Base-by-base conservation (phyloP, 2,113 vertebrate genomes). In the Tetrax tetrax region DNA sequence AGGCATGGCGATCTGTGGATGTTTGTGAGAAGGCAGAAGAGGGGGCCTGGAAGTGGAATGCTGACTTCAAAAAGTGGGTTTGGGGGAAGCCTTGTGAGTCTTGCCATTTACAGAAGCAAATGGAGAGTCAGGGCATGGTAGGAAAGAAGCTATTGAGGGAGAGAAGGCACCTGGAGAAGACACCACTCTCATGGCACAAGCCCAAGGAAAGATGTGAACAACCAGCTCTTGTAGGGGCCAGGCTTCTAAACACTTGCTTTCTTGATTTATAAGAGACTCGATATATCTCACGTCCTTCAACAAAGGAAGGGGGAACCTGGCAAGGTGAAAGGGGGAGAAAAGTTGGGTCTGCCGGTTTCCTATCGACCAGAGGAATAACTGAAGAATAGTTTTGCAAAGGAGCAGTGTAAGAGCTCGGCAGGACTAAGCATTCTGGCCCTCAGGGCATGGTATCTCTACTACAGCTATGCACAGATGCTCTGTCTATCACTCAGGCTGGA, bases 381-480 rank as follows among this genome's bases (percentile, higher is more conserved):
- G 45, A 60, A 37, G n/a, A 60, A 28, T 1, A 38, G 17, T 48
- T 87, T 87, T 82, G 11, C 35, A 79, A 79, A 84, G 51, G 25
- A 74, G 48, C 1, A 4, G 48, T 0, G 1, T 38, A 61, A 81
- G 57, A 84, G 21, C 81, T 83, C 45, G 82, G 77, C 47, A 84
- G 61, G 45, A 64, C 27, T 19, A 45, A 91, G 87, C 41, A 5
- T 27, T 77, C 1, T 11, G 23, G 57, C 74, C 89, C 2, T 4
- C 24, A 71, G 75, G 95, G 74, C 35, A 50, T 11, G 69, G 3
- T 61, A 29, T 57, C 87, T 82, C 61, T 29, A 1, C 71, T 27
- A 9, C 19, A 81, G 94, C 66, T 50, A 29, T 19, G 68, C 93
- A 82, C 93, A 96, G 89, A 94, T 94, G 89, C 93, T 89, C 7